These are phyloP conservation scores for Lynx canadensis DNA, from an alignment of 2,113 vertebrate genomes.

Conservation along the genomic window DNA sequence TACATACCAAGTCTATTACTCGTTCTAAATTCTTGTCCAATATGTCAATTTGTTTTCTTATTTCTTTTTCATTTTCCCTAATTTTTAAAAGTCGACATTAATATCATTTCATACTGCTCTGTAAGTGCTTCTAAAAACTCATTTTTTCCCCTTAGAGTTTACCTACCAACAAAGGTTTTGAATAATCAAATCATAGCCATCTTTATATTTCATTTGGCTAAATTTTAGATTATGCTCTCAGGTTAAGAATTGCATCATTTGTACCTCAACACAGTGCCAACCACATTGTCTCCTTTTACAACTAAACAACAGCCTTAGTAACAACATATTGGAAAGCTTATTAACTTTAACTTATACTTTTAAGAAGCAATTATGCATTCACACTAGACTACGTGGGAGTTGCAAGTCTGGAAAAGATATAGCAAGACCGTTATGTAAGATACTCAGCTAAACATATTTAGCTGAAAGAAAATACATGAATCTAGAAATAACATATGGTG, in stretches of 20 bases:
- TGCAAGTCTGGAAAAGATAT: slow-evolving; percentile 16
- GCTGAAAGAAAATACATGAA: neutral
- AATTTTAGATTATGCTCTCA: neutral
- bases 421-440: slow-evolving; percentile 43
- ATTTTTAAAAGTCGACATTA: slow-evolving; percentile 48
- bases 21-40: slow-evolving; percentile 21
- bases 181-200: neutral
- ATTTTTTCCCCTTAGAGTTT: neutral
- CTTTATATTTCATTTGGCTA: neutral
- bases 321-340: neutral
- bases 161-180: neutral
- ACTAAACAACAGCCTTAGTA: neutral
- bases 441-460: neutral
- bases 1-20: slow-evolving; percentile 27
- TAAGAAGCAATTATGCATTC: slow-evolving; percentile 36
- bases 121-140: neutral
- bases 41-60: slow-evolving; percentile 36
- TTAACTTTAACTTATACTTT: slow-evolving; percentile 2
- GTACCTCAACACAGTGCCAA: neutral
- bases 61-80: slow-evolving; percentile 1
- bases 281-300: neutral
- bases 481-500: neutral
- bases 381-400: slow-evolving; percentile 49
- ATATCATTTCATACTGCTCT: neutral
- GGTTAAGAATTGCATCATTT: neutral